Evolutionary conservation across 1,140 invertebrate species (phyloP), one percentile per base, ranked within the genome.

Genomic region (Papilio polyxenes): DNA sequence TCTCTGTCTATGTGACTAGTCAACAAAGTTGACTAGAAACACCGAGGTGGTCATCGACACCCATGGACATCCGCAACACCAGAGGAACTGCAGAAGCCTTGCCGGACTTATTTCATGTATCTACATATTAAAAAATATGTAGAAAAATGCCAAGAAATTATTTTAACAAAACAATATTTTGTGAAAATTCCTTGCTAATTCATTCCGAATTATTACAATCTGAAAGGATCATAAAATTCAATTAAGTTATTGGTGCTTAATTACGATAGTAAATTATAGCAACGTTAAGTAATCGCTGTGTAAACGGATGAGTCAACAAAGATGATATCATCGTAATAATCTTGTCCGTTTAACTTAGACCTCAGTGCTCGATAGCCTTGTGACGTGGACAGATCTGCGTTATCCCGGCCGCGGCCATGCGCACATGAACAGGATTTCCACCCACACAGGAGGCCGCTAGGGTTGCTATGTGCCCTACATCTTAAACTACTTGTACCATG

Each of bases 391-490:
- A 69, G 23, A 31, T 31, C 23, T 31, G 78, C 65, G 44, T 20
- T 11, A n/a, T 62, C 40, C 59, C 11, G 17, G 44, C n/a, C 59
- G 59, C 78, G 59, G 44, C 56, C 78, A 15, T 65, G 31, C 59
- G 59, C 62, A 44, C 31, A 80, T 80, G 69, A 80, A 80, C 78
- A 80, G 78, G 78, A 80, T 80, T 80, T 80, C 78, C 78, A 80
- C 78, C 78, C 78, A 80, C 53, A 23, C 78, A 49, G 17, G 56
- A 80, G 78, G 59, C 31, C 78, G 15, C 48, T 62, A 69, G 78
- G 78, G 78, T 80, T 80, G 62, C 78, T 48, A 49, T n/a, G 62
- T 80, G 59, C 23, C 48, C 48, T 40, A 62, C 9, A 62, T 59
- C n/a, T n/a, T 40, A 56, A 53, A 37, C 31, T 13, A 56, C 53